Evolutionary conservation across 2,113 vertebrate species (phyloP).

Genomic region (human): DNA sequence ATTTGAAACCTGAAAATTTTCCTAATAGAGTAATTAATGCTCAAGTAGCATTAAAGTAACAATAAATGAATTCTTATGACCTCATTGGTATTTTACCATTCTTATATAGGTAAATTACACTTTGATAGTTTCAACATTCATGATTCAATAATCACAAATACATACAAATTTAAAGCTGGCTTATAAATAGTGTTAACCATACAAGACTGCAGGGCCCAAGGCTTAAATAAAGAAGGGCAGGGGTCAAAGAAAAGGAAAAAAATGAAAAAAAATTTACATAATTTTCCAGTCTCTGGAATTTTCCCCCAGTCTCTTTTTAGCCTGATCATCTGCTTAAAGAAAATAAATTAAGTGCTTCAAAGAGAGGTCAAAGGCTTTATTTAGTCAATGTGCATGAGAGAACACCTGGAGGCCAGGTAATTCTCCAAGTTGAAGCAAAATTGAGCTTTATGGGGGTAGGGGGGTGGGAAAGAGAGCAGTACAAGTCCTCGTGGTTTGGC

Average conservation of each 20-base stretch:
- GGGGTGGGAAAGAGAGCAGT: background rate
- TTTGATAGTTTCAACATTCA: background rate
- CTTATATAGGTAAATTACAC: background rate
- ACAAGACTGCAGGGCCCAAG: background rate
- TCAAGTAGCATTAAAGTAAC: background rate
- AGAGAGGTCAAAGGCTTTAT: background rate
- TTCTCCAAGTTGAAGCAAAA: background rate
- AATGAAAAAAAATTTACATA: background rate
- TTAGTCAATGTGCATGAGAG: background rate
- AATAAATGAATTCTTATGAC: background rate
- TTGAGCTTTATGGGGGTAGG: background rate
- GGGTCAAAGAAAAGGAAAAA: background rate
- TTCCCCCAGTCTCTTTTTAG: background rate
- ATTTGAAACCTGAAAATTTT: constrained; percentile 5
- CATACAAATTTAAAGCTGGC: background rate
- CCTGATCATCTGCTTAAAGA: background rate
- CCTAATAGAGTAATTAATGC: background rate
- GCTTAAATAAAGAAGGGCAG: background rate
- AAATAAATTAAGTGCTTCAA: background rate
- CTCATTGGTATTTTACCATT: background rate
- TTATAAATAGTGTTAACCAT: background rate
- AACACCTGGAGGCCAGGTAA: background rate
- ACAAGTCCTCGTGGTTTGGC: background rate
- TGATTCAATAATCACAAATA: background rate
- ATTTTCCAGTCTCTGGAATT: too few species aligned